Evolutionary conservation across 2,797 vertebrate genomes (phyloP).

Genomic region (Oryzias dopingdopingensis): DNA sequence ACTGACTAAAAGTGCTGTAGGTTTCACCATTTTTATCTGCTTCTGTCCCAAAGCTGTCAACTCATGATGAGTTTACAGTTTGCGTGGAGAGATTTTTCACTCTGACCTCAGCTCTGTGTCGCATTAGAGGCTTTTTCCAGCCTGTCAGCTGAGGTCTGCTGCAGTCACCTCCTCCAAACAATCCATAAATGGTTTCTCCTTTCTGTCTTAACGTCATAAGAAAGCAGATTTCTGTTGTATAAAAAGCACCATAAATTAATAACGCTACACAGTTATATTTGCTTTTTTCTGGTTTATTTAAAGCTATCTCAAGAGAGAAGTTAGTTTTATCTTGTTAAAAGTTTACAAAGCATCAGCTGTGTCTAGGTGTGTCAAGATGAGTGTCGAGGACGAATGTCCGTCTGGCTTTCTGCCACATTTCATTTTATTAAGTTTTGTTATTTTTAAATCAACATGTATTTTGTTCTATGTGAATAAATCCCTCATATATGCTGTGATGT

Average conservation of each 20-base stretch:
- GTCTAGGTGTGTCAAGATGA: too few relatives aligned
- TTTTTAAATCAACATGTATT: too few relatives aligned
- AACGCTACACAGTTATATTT: conserved; percentile 10
- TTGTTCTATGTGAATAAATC: too few relatives aligned
- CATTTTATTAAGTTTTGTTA: too few relatives aligned
- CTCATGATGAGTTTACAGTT: neutral
- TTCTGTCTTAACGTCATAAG: conserved; percentile 31
- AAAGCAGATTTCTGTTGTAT: conserved; percentile 40
- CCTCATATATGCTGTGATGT: too few relatives aligned
- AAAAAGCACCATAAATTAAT: conserved; percentile 57
- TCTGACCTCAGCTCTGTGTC: conserved; percentile 31
- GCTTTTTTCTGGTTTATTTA: conserved; percentile 6
- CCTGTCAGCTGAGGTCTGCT: conserved; percentile 37
- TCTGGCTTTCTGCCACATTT: too few relatives aligned
- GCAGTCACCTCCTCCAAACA: conserved; percentile 28
- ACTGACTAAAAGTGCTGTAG: conserved; percentile 3
- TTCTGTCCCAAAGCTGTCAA: conserved; percentile 6
- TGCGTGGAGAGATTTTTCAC: conserved; percentile 8
- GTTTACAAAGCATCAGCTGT: too few relatives aligned
- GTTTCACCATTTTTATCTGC: conserved; percentile 8
- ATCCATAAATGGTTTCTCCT: conserved; percentile 54
- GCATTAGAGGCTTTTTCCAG: conserved; percentile 37
- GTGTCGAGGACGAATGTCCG: too few relatives aligned
- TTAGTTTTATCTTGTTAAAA: too few relatives aligned
- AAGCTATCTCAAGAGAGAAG: too few relatives aligned